A percentile compares a stretch with the other conserved stretches of the same genome.
Conservation (phyloP, 1,140 invertebrate species). For the Phocides pigmalion region DNA sequence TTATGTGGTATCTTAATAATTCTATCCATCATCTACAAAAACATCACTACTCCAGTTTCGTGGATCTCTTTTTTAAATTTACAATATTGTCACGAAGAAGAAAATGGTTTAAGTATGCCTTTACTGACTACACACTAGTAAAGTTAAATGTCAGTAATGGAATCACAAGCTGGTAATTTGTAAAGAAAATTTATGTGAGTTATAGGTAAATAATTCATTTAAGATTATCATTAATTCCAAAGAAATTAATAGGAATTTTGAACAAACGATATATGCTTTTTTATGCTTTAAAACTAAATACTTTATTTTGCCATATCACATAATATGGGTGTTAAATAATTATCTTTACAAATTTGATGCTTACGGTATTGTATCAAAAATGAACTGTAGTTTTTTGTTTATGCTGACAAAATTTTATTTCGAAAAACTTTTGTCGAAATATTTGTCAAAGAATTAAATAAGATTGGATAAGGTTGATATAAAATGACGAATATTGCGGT, state of each 20-base stretch:
- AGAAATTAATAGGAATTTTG: conserved; percentile 72
- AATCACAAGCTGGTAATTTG: not conserved
- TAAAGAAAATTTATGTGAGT: not conserved
- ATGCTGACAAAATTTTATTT: no score
- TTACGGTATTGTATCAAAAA: no score
- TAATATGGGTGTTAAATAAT: no score
- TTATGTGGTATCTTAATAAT: not conserved
- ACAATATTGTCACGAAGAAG: not conserved
- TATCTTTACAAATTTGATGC: no score
- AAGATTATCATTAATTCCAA: conserved; percentile 58
- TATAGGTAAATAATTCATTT: conserved; percentile 6
- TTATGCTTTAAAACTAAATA: conserved; percentile 57
- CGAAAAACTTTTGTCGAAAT: no score
- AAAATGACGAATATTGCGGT: no score
- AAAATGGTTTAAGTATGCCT: not conserved
- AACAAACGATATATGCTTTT: conserved; percentile 67
- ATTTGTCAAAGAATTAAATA: no score
- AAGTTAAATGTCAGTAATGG: not conserved
- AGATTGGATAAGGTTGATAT: no score
- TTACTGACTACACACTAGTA: not conserved
- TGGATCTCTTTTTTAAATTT: no score
- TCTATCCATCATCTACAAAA: not conserved
- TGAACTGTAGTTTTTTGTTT: no score
- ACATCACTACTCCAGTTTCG: no score
- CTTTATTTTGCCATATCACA: conserved; percentile 56